phyloP scores from a whole-genome alignment of 2,888 invertebrate genomes.

The Heliconius charithonia region DNA sequence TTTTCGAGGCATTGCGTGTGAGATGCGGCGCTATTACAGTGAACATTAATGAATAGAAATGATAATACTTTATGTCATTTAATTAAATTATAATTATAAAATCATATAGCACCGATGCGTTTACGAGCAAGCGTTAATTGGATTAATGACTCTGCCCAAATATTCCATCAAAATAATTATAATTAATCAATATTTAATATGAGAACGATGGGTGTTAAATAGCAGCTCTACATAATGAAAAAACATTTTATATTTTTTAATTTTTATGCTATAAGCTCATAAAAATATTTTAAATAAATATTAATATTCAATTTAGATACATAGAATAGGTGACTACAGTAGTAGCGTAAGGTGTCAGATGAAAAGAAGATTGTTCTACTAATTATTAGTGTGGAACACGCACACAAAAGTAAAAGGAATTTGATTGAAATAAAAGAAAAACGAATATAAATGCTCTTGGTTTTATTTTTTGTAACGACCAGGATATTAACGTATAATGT shows the following conservation, averaged over 20 bases:
- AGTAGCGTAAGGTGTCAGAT: no score
- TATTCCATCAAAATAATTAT: slow-evolving; percentile 48
- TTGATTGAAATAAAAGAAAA: slow-evolving; percentile 19
- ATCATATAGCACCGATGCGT: slow-evolving; percentile 60
- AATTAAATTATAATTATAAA: slow-evolving; percentile 60
- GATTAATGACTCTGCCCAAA: slow-evolving; percentile 56
- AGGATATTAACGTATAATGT: slow-evolving; percentile 70
- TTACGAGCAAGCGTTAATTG: slow-evolving; percentile 59
- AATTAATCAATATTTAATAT: slow-evolving; percentile 47
- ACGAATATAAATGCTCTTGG: slow-evolving; percentile 54
- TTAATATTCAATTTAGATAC: no score
- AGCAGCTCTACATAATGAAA: neutral
- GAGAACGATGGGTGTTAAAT: slow-evolving; percentile 9
- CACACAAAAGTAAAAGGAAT: neutral
- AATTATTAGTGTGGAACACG: no score
- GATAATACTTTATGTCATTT: slow-evolving; percentile 56
- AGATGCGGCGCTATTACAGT: no score
- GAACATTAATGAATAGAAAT: slow-evolving; percentile 50
- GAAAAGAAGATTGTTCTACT: no score
- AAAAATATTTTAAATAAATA: no score
- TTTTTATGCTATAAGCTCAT: neutral
- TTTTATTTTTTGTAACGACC: slow-evolving; percentile 75
- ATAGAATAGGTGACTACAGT: no score
- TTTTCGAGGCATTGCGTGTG: no score
- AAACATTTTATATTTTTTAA: neutral